These are phyloP conservation scores for Caenorhabditis sp. DNA, from an alignment of 2,888 invertebrate genomes.

Conservation along the genomic window DNA sequence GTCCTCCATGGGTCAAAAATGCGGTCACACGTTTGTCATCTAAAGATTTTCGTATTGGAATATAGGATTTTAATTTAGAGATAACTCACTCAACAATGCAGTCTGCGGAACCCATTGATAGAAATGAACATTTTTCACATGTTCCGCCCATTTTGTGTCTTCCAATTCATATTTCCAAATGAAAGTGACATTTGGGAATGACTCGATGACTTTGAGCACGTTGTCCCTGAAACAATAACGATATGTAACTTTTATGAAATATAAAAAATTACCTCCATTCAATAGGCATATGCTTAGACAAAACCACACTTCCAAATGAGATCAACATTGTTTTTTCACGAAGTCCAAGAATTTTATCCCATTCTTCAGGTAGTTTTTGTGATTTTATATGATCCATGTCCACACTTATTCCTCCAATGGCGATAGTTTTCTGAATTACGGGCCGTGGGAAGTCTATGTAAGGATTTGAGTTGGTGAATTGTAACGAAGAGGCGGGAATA, in stretches of 20 bases:
- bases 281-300: conserved; percentile 19
- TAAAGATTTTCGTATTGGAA: background rate
- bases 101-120: conserved; percentile 36
- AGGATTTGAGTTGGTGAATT: conserved; percentile 43
- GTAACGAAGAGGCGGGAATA: conserved; percentile 2
- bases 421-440: conserved; percentile 37
- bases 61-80: background rate
- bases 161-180: conserved; percentile 44
- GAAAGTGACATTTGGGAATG: conserved; percentile 32
- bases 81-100: conserved; percentile 14
- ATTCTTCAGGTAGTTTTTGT: background rate
- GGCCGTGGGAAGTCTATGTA: conserved; percentile 45
- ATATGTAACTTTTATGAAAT: background rate
- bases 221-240: background rate
- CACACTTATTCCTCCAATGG: conserved; percentile 35
- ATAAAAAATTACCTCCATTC: conserved; percentile 12
- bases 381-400: conserved; percentile 4
- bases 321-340: conserved; percentile 18
- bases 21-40: conserved; percentile 11
- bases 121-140: conserved; percentile 22
- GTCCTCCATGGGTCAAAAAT: conserved; percentile 32
- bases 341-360: conserved; percentile 6
- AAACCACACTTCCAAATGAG: conserved; percentile 26
- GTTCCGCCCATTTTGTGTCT: conserved; percentile 17
- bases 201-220: conserved; percentile 5